Evolutionary conservation across 2,797 vertebrate species (phyloP).

Genomic region (Pagetopsis macropterus): DNA sequence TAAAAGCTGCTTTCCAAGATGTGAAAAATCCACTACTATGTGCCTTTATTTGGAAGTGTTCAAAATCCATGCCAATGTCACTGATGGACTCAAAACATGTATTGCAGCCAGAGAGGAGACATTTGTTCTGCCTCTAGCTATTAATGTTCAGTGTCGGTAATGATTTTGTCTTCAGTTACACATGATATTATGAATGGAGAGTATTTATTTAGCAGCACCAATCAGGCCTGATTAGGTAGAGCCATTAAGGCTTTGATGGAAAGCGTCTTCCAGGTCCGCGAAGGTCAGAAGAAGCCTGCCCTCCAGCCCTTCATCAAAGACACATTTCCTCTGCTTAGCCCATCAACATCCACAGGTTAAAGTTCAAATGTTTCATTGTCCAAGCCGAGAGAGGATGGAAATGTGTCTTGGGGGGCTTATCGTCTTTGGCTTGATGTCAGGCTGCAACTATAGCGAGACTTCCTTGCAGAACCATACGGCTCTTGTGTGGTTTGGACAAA

Average conservation of each 20-base stretch:
- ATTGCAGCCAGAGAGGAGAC: conserved; percentile 59
- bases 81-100: conserved; percentile 63
- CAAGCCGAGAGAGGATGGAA: conserved; percentile 64
- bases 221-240: conserved; percentile 80
- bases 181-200: conserved; percentile 74
- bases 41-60: conserved; percentile 66
- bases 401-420: conserved; percentile 74
- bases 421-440: conserved; percentile 76
- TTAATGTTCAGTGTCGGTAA: conserved; percentile 68
- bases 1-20: conserved; percentile 30
- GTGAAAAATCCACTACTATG: conserved; percentile 45
- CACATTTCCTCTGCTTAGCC: conserved; percentile 70
- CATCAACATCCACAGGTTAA: conserved; percentile 58
- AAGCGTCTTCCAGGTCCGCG: conserved; percentile 73
- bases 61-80: conserved; percentile 66
- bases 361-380: conserved; percentile 74
- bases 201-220: conserved; percentile 78
- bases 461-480: conserved; percentile 77
- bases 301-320: conserved; percentile 68
- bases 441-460: conserved; percentile 71
- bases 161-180: conserved; percentile 79
- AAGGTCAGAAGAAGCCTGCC: conserved; percentile 70
- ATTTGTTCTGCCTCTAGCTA: conserved; percentile 67
- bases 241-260: conserved; percentile 79
- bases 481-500: conserved; percentile 86